These are phyloP conservation scores for Xestia sexstrigata DNA, from an alignment of 2,888 invertebrate species.

Conservation along the genomic window DNA sequence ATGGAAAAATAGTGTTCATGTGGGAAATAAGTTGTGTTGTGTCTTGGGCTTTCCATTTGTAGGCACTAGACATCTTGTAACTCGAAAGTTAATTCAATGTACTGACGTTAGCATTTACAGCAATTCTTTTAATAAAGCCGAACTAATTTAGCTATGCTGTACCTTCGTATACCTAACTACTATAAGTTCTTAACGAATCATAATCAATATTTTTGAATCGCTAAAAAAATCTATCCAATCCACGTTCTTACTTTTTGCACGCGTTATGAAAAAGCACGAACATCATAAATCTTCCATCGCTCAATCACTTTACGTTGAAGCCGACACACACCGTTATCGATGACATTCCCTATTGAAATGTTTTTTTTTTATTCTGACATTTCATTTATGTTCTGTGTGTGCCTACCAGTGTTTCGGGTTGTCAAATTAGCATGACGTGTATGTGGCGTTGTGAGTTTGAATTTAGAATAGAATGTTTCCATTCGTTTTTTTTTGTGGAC, in stretches of 20 bases:
- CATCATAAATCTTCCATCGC: constrained; percentile 48
- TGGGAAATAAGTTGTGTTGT: constrained; percentile 29
- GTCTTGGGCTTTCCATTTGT: constrained; percentile 11
- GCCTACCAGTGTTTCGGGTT: constrained; percentile 19
- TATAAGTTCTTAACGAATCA: neutral
- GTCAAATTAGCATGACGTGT: constrained; percentile 7
- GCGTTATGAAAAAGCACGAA: neutral
- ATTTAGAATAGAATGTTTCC: neutral
- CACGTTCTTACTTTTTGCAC: constrained; percentile 3
- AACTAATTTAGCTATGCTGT: neutral
- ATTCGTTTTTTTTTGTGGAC: neutral
- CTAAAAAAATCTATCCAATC: neutral
- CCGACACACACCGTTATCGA: constrained; percentile 42
- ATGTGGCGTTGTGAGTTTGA: neutral
- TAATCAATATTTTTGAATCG: neutral
- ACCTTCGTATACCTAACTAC: neutral
- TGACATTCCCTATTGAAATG: constrained; percentile 45
- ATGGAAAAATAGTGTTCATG: constrained; percentile 3
- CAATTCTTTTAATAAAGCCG: neutral
- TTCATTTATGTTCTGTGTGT: constrained; percentile 14
- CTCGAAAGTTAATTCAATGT: neutral
- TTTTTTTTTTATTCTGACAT: constrained; percentile 39
- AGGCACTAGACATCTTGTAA: neutral
- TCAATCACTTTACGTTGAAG: constrained; percentile 34
- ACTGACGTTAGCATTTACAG: neutral